phyloP scores from a whole-genome alignment of 2,888 invertebrate genomes.

The Drosophila koepferae region DNA sequence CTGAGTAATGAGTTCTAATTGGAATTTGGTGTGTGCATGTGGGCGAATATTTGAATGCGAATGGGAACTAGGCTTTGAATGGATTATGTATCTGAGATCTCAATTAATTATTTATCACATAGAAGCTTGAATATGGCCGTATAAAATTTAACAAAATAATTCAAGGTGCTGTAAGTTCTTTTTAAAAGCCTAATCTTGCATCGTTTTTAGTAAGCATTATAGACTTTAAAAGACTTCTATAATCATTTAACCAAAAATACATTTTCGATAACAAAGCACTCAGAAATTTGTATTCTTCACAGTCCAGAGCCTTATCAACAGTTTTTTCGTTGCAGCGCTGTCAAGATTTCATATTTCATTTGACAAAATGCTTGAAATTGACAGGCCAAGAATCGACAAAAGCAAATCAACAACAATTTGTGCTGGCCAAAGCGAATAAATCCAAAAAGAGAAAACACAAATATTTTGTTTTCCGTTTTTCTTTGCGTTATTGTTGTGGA shows the following conservation, averaged over 20 bases:
- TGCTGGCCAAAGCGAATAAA: slow-evolving; percentile 24
- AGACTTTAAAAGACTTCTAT: background rate
- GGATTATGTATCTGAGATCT: background rate
- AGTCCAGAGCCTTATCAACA: slow-evolving; percentile 16
- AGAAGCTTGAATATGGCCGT: background rate
- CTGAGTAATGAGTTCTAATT: slow-evolving; percentile 29
- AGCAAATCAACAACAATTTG: slow-evolving; percentile 31
- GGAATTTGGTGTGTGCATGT: background rate
- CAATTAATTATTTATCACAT: background rate
- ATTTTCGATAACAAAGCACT: background rate
- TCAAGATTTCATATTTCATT: slow-evolving; percentile 49
- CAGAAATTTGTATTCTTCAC: background rate
- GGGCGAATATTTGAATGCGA: background rate
- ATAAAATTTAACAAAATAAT: background rate
- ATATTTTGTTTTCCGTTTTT: slow-evolving; percentile 1
- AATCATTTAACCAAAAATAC: background rate
- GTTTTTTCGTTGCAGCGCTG: slow-evolving; percentile 27
- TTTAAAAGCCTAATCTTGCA: background rate
- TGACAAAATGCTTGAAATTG: slow-evolving; percentile 62
- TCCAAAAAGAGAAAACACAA: slow-evolving; percentile 31
- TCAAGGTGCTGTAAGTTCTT: background rate
- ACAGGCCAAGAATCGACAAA: slow-evolving; percentile 47
- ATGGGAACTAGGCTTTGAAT: background rate
- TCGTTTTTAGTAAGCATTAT: background rate
- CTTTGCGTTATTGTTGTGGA: slow-evolving; percentile 15